phyloP scores from a whole-genome alignment of 2,797 vertebrate genomes.

The Decapterus maruadsi region DNA sequence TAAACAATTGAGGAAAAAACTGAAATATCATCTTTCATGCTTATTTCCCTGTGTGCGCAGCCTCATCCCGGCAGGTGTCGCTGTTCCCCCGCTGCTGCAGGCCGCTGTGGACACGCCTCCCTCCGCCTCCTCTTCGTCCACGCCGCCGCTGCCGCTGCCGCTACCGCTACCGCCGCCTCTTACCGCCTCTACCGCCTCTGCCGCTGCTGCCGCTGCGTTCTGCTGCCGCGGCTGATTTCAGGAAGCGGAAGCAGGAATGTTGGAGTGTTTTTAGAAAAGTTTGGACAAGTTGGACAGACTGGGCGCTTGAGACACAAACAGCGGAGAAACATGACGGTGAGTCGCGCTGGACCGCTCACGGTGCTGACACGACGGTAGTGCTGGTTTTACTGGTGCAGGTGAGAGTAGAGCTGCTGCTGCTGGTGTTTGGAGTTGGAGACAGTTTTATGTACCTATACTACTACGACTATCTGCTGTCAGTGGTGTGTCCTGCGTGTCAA shows the following conservation, averaged over 20 bases:
- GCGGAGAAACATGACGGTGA: constrained; percentile 70
- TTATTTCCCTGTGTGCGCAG: too few relatives aligned
- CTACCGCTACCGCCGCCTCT: not conserved
- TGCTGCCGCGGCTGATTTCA: constrained; percentile 55
- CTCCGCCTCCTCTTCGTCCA: constrained; percentile 20
- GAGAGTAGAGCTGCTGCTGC: too few relatives aligned
- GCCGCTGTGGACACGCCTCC: constrained; percentile 46
- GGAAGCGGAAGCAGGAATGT: constrained; percentile 84
- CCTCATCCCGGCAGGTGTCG: constrained; percentile 36
- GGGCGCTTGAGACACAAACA: constrained; percentile 23
- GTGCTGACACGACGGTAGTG: not conserved
- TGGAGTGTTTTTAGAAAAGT: constrained; percentile 68
- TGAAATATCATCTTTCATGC: not conserved
- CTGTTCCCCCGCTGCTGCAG: constrained; percentile 19
- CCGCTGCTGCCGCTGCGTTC: constrained; percentile 26
- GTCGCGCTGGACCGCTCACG: not conserved
- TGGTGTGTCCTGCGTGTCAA: constrained; percentile 19
- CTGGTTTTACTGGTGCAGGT: rapidly evolving
- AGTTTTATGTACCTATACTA: not conserved
- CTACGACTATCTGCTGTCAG: constrained; percentile 25
- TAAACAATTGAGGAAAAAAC: too few relatives aligned
- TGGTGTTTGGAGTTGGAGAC: not conserved
- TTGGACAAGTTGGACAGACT: constrained; percentile 64
- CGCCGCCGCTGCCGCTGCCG: constrained; percentile 2
- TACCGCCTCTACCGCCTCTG: not conserved